These are phyloP conservation scores for Hycleus phaleratus DNA, from an alignment of 1,140 invertebrate species.

Conservation along the genomic window DNA sequence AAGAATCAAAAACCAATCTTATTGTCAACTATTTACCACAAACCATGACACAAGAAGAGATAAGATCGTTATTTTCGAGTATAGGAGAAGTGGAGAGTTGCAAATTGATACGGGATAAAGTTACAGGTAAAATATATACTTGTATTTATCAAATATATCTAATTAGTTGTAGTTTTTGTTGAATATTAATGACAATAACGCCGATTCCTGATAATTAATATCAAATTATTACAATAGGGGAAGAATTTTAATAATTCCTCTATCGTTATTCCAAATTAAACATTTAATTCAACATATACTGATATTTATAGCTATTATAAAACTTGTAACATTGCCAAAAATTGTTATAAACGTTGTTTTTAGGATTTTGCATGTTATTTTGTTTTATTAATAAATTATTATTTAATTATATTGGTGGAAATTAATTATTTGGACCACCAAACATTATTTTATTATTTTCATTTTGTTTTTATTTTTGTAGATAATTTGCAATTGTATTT, in stretches of 20 bases:
- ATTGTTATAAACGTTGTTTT: slow-evolving; percentile 13
- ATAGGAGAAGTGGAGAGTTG: slow-evolving; percentile 99
- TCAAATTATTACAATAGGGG: too few relatives aligned
- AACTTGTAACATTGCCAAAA: slow-evolving; percentile 15
- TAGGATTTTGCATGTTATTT: slow-evolving; percentile 7
- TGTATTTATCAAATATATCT: too few relatives aligned
- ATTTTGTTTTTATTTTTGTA: too few relatives aligned
- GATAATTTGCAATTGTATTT: too few relatives aligned
- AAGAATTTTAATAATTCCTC: too few relatives aligned
- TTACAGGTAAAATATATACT: slow-evolving; percentile 65
- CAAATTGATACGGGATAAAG: slow-evolving; percentile 97
- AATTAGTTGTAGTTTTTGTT: too few relatives aligned
- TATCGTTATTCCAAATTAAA: too few relatives aligned
- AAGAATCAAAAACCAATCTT: slow-evolving; percentile 95
- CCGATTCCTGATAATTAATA: too few relatives aligned
- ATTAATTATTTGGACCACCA: slow-evolving; percentile 7
- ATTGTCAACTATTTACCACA: slow-evolving; percentile 99
- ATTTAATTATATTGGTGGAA: slow-evolving; percentile 1
- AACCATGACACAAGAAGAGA: slow-evolving; percentile 99
- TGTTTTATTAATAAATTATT: background rate
- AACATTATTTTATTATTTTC: too few relatives aligned
- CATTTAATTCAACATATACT: background rate
- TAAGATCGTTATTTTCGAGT: slow-evolving; percentile 91
- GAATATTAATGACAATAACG: too few relatives aligned
- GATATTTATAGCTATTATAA: slow-evolving; percentile 19